Evolutionary conservation across 2,113 vertebrate genomes (phyloP), one percentile per base, ranked within the genome.

Genomic region (Nibea albiflora): DNA sequence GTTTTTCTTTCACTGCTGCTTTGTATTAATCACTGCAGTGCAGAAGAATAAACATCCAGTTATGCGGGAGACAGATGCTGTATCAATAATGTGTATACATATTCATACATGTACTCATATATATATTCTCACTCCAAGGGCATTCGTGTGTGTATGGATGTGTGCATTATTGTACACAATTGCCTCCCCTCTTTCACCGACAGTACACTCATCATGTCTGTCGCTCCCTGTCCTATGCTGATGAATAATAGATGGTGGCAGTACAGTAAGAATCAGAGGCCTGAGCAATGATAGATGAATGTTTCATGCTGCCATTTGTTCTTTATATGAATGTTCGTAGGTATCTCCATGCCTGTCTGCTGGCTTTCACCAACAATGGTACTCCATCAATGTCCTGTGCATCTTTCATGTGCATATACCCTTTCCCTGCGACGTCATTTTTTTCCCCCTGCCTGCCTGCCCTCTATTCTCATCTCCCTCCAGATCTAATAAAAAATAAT

Each of bases 241-340:
- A 88, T 85, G 79, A 88, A 84, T 89, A 84, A 89, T 88, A 83
- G 78, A 91, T 83, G 84, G 66, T 53, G 69, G 68, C 78, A 61
- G 78, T 84, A 91, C 85, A 87, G 85, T 84, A 81, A 76, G 52
- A 89, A 79, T 82, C 75, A 79, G 49, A 87, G 73, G 68, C 70
- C 70, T 35, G 28, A 80, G 81, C 65, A 60, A 35, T 86, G 85
- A 92, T 84, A 77, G 86, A 93, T 86, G 77, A 88, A 81, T 84
- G 85, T 86, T 88, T 84, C 80, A 86, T 78, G 82, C 78, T 79
- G 73, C 83, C 62, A 68, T 84, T 80, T 11, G 26, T 89, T 80
- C 78, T 78, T 82, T 76, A 71, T 86, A 63, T 73, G 68, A 82
- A 76, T 63, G 80, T 61, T 61, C 26, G 17, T 42, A 39, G 68